phyloP scores from a whole-genome alignment of 2,888 invertebrate genomes.

The Plagodis pulveraria region DNA sequence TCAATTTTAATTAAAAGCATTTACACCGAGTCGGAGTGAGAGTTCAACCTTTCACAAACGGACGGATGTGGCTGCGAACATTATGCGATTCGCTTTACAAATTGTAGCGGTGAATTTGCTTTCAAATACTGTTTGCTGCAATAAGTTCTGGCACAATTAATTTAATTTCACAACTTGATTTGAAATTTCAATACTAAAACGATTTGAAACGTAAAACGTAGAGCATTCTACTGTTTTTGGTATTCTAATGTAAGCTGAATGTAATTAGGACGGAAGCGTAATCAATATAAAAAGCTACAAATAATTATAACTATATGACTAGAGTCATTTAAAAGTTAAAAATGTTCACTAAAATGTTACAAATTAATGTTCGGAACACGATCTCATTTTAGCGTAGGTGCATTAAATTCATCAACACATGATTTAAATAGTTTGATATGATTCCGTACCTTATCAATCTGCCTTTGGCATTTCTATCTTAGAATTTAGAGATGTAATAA shows the following conservation, averaged over 20 bases:
- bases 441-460: conserved; percentile 45
- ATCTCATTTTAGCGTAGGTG: neutral
- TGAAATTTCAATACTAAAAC: neutral
- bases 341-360: neutral
- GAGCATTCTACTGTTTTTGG: conserved; percentile 29
- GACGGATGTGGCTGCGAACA: conserved; percentile 62
- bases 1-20: conserved; percentile 45
- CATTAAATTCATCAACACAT: conserved; percentile 29
- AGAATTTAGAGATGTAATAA: conserved; percentile 2
- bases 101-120: conserved; percentile 29
- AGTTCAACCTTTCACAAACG: conserved; percentile 58
- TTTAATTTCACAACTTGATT: neutral
- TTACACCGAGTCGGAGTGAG: conserved; percentile 39
- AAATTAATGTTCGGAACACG: neutral
- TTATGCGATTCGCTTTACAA: conserved; percentile 44
- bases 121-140: conserved; percentile 1
- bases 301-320: conserved; percentile 25
- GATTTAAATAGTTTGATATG: conserved; percentile 56
- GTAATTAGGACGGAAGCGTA: conserved; percentile 59
- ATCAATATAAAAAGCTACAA: conserved; percentile 43
- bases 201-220: neutral
- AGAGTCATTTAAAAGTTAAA: conserved; percentile 1
- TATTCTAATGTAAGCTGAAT: conserved; percentile 33
- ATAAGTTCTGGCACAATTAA: conserved; percentile 2
- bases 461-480: conserved; percentile 58